Evolutionary conservation across 2,797 vertebrate species (phyloP).

Genomic region (Chaunax sp.): DNA sequence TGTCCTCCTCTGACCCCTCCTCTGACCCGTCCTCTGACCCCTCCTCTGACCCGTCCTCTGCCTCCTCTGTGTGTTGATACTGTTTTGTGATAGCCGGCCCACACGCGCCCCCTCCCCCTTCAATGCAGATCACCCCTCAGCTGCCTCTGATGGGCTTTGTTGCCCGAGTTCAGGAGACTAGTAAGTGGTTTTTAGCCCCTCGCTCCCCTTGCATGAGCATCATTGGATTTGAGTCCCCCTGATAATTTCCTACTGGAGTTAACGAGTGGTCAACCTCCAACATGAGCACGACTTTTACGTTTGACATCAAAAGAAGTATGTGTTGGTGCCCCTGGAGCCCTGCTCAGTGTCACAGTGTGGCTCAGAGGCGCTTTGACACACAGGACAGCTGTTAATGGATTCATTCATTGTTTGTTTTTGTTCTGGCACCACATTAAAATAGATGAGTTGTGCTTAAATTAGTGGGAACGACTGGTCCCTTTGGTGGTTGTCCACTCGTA

Average conservation of each 20-base stretch:
- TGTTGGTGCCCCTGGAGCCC: too few relatives aligned
- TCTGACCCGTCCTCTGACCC: neutral
- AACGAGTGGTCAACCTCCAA: constrained; percentile 21
- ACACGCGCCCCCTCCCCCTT: constrained; percentile 94
- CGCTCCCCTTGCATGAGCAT: constrained; percentile 13
- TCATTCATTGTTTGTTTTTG: too few relatives aligned
- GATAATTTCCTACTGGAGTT: neutral
- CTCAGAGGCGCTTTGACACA: too few relatives aligned
- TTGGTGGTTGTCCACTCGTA: constrained; percentile 11
- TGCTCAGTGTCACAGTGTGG: too few relatives aligned
- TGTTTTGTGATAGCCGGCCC: constrained; percentile 82
- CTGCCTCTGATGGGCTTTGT: constrained; percentile 99
- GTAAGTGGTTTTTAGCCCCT: constrained; percentile 87
- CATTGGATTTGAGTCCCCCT: neutral
- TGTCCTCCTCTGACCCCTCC: neutral
- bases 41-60: neutral
- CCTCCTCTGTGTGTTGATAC: constrained; percentile 18
- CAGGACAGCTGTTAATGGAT: too few relatives aligned
- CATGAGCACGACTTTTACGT: constrained; percentile 20
- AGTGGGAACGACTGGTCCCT: too few relatives aligned
- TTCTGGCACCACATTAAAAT: too few relatives aligned
- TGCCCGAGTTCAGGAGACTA: constrained; percentile 99
- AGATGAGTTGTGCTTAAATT: too few relatives aligned
- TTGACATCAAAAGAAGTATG: too few relatives aligned
- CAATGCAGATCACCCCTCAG: constrained; percentile 99